Base-by-base conservation (phyloP, 2,113 vertebrate species). In the Sebastes fasciatus region DNA sequence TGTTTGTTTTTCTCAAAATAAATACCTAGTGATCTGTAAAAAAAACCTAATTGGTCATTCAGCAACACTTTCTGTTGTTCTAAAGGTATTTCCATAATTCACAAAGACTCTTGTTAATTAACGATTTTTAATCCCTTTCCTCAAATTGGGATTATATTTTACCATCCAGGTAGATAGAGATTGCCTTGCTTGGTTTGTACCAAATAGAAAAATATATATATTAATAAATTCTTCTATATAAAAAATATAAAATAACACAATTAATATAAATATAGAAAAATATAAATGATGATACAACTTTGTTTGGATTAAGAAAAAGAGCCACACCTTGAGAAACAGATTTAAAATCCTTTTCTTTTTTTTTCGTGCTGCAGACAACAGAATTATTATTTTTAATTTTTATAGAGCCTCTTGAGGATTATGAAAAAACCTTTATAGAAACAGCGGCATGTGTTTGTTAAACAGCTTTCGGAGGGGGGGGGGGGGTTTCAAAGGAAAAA, bases 261-360 rank as follows among this genome's bases (percentile, higher is more conserved):
- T 72, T 72, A 11, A 72, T 43, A 48, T 48, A 51, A 26, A 72
- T 72, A 46, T 55, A 63, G 13, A 45, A 2, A 55, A 46, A 21
- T 55, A n/a, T 72, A 58, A 58, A 4, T 45, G 54, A 45, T 45
- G 0, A 21, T 48, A 51, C 34, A 55, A n/a, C 26, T 26, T 26
- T 26, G 26, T 26, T 26, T 26, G 26, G 26, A 26, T 26, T 26
- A 26, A 26, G 26, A 26, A 26, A 26, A 26, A 26, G 26, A 26
- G 26, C 26, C 26, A 26, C 26, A 26, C 26, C 26, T 26, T 26
- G 26, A 26, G 26, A 26, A 26, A 26, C 26, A 26, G 2, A 26
- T 26, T 26, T 26, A 26, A 26, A 26, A 26, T 26, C 26, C 26
- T 26, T 26, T 26, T 26, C 1, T 26, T 26, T 26, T 26, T 26